phyloP scores from a whole-genome alignment of 2,113 vertebrate species.

The Canis aureus region DNA sequence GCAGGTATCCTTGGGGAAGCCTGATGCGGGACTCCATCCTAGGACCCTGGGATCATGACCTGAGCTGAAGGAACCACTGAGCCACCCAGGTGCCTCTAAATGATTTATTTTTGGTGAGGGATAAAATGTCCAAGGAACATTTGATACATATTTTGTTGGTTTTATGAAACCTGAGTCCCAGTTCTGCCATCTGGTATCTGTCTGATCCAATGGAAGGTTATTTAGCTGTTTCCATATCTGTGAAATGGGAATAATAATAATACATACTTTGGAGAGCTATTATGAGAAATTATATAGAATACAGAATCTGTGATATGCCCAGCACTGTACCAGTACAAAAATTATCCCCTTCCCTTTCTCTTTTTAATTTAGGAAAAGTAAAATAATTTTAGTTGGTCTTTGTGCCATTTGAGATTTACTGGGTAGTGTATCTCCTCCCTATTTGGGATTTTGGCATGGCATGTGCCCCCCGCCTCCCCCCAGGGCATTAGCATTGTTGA shows the following conservation, averaged over 20 bases:
- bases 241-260: constrained; percentile 2
- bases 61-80: too few species aligned
- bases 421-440: not conserved
- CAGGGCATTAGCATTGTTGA: not conserved
- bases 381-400: not conserved
- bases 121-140: constrained; percentile 28
- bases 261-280: not conserved
- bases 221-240: not conserved
- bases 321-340: not conserved
- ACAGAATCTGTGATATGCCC: not conserved
- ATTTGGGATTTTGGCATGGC: not conserved
- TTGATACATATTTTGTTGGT: constrained; percentile 3
- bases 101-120: not conserved
- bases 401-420: not conserved
- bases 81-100: not conserved
- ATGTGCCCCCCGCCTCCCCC: fast-evolving
- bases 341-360: not conserved
- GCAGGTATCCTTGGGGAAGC: too few species aligned
- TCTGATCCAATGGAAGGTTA: not conserved
- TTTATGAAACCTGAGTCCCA: not conserved
- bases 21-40: too few species aligned
- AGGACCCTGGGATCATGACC: too few species aligned
- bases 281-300: not conserved
- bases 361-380: constrained; percentile 11
- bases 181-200: not conserved